phyloP scores from a whole-genome alignment of 2,888 invertebrate genomes.

The Atethmia centrago region DNA sequence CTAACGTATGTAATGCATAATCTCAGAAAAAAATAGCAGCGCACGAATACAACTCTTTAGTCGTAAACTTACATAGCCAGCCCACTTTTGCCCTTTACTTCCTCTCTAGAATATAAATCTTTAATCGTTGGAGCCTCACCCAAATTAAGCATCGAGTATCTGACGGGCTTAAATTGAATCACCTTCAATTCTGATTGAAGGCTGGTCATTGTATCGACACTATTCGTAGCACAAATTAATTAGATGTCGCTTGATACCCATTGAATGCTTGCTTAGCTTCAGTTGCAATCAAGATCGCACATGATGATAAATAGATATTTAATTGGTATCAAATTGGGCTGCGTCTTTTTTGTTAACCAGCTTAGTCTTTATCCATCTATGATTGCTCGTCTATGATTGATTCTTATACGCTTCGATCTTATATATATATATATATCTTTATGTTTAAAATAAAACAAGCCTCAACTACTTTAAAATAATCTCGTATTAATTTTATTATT shows the following conservation, averaged over 20 bases:
- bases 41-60: neutral
- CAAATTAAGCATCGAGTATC: constrained; percentile 75
- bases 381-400: constrained; percentile 18
- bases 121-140: constrained; percentile 65
- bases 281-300: constrained; percentile 61
- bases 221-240: constrained; percentile 81
- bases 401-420: neutral
- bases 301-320: constrained; percentile 45
- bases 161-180: constrained; percentile 80
- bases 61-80: neutral
- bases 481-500: constrained; percentile 50
- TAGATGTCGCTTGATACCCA: constrained; percentile 69
- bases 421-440: too few species aligned
- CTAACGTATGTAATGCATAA: too few species aligned
- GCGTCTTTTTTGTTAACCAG: constrained; percentile 4
- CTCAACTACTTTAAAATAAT: constrained; percentile 25
- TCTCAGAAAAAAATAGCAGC: too few species aligned
- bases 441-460: constrained; percentile 24
- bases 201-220: constrained; percentile 75
- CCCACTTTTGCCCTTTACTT: neutral
- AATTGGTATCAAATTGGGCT: constrained; percentile 40
- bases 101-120: neutral
- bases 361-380: neutral
- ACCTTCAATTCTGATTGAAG: constrained; percentile 81
- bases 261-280: constrained; percentile 56